A percentile compares a stretch with the other conserved stretches of the same genome.
Conservation (phyloP, 2,797 vertebrate species). For the Coccyzus lansbergi region DNA sequence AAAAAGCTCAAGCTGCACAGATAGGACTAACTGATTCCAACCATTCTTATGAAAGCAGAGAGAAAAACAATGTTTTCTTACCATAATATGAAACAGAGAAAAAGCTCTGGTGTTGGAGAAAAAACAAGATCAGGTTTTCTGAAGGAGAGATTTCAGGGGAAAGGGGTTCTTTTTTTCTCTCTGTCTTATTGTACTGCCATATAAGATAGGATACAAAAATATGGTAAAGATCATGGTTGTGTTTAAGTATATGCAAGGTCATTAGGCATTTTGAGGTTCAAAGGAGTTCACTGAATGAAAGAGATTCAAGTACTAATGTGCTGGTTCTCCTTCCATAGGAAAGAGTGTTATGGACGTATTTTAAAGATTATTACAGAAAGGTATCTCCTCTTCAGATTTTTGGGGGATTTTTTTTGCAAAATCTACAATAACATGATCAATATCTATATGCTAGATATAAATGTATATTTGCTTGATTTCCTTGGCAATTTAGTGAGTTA, state of each 20-base stretch:
- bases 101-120: background rate
- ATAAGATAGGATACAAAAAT: background rate
- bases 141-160: background rate
- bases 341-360: background rate
- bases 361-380: background rate
- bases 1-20: background rate
- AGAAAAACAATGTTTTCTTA: background rate
- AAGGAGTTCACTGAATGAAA: background rate
- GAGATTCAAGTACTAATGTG: background rate
- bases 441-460: background rate
- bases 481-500: background rate
- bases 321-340: background rate
- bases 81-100: background rate
- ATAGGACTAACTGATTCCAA: conserved; percentile 25
- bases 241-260: background rate
- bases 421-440: fast-evolving
- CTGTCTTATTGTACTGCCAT: background rate
- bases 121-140: background rate
- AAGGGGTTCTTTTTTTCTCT: background rate
- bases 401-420: background rate
- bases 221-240: background rate
- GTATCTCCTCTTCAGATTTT: background rate
- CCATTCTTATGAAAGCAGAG: background rate
- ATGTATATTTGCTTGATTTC: background rate
- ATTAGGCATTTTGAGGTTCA: background rate